Evolutionary conservation across 2,113 vertebrate species (phyloP).

Genomic region (human): GRCh38 chr1:146592501-146593000

Average conservation of each 20-base stretch:
- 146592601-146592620: not conserved
- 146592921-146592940: not conserved
- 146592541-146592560: not conserved
- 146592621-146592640: not conserved
- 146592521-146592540: accelerated
- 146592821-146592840: not conserved
- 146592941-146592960: not conserved
- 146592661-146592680: not conserved
- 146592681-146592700: not conserved
- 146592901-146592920: not conserved
- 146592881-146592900: not conserved
- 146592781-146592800: not conserved
- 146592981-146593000: not conserved
- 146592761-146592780: not conserved
- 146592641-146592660: not conserved
- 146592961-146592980: not conserved
- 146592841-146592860: not conserved
- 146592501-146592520: not conserved
- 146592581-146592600: not conserved
- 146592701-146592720: not conserved
- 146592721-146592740: not conserved
- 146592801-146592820: not conserved
- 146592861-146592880: not conserved
- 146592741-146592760: not conserved
- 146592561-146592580: not conserved